Percentiles rank a stretch among this genome's conserved stretches.
These are phyloP conservation scores for Artibeus lituratus DNA, from an alignment of 2,797 vertebrate species.

Conservation along the genomic window DNA sequence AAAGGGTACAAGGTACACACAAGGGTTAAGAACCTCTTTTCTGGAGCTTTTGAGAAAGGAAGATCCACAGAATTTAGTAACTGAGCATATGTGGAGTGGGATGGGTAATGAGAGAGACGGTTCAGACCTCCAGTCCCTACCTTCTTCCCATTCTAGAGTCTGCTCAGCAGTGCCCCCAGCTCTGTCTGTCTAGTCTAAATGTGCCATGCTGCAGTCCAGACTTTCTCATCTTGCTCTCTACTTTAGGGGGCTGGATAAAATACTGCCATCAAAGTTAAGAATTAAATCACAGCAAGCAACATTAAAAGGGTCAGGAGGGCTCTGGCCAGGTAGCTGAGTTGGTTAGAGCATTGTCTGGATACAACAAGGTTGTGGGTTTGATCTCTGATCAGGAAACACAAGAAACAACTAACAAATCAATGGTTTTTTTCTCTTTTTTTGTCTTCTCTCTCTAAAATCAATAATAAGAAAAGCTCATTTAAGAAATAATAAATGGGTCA, in stretches of 20 bases:
- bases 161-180: not conserved
- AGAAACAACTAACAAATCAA: not conserved
- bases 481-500: not conserved
- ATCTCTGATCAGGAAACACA: not conserved
- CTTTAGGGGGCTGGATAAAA: not conserved
- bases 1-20: not conserved
- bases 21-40: not conserved
- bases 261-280: not conserved
- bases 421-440: not conserved
- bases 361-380: not conserved
- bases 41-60: not conserved
- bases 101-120: not conserved
- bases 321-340: not conserved
- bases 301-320: not conserved
- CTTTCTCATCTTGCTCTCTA: not conserved
- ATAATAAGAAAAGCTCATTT: not conserved
- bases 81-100: too few species aligned
- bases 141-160: not conserved
- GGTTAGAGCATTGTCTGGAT: not conserved
- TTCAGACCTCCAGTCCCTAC: not conserved
- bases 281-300: not conserved
- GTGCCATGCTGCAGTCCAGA: too few species aligned
- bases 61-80: not conserved
- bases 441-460: not conserved
- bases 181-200: rapidly evolving